These are phyloP conservation scores for Sphecodes monilicornis DNA, from an alignment of 2,888 invertebrate species.

Conservation along the genomic window DNA sequence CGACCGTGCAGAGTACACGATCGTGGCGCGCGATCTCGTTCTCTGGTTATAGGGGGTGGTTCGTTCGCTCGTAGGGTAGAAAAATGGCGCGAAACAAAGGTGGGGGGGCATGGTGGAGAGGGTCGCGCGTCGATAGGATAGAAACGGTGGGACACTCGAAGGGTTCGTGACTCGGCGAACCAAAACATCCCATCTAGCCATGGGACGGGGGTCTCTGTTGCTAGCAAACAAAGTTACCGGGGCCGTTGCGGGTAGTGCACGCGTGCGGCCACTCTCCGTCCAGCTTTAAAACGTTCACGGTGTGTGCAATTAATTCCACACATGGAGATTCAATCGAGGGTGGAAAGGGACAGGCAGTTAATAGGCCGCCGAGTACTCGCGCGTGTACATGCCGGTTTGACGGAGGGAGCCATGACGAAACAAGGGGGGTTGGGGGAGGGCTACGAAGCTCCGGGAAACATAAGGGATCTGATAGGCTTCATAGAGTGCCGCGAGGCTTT, in stretches of 20 bases:
- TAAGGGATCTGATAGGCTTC: conserved; percentile 74
- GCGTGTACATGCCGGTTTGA: conserved; percentile 25
- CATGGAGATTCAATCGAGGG: conserved; percentile 53
- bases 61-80: neutral
- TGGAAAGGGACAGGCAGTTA: conserved; percentile 58
- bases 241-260: conserved; percentile 36
- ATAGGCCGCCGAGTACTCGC: conserved; percentile 53
- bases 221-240: conserved; percentile 71
- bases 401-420: neutral
- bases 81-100: conserved; percentile 1
- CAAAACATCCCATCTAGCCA: conserved; percentile 46
- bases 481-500: conserved; percentile 74
- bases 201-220: conserved; percentile 1
- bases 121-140: neutral
- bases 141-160: neutral
- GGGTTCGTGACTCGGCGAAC: conserved; percentile 64
- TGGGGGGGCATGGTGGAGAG: neutral
- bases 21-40: neutral
- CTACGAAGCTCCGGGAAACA: conserved; percentile 57
- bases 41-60: neutral
- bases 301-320: conserved; percentile 53
- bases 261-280: conserved; percentile 33
- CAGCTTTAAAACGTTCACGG: conserved; percentile 46
- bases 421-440: neutral
- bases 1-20: neutral